A percentile compares a stretch with the other conserved stretches of the same genome.
These are phyloP conservation scores for Ptycholaimellus sp. DNA, from an alignment of 2,888 invertebrate species.

Conservation along the genomic window DNA sequence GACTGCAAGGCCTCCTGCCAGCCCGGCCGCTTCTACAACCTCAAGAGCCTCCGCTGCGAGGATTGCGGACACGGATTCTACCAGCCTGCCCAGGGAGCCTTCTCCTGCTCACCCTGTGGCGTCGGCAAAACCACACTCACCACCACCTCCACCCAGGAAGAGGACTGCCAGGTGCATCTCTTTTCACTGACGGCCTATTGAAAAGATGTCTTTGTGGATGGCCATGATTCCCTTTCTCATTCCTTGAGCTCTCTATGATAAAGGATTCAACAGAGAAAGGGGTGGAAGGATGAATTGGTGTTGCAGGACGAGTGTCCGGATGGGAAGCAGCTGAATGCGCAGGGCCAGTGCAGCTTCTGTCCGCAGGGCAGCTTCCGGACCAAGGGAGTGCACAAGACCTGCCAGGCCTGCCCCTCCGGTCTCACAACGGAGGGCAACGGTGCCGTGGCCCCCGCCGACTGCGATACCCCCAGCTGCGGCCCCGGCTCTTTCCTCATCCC, in stretches of 20 bases:
- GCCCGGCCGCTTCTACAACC: slow-evolving; percentile 21
- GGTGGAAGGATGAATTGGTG: neutral
- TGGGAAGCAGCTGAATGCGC: slow-evolving; percentile 33
- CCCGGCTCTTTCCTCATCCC: slow-evolving; percentile 66
- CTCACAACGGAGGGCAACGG: slow-evolving; percentile 66
- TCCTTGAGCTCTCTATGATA: too few species aligned
- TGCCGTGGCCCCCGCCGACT: slow-evolving; percentile 59
- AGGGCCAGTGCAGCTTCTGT: slow-evolving; percentile 74
- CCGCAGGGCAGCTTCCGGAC: slow-evolving; percentile 62
- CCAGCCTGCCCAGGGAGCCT: slow-evolving; percentile 18
- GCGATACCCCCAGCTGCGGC: slow-evolving; percentile 58
- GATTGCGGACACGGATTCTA: slow-evolving; percentile 23
- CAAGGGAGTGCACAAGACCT: slow-evolving; percentile 63
- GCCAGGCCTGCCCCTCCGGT: slow-evolving; percentile 60
- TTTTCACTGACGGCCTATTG: slow-evolving; percentile 1
- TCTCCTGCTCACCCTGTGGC: slow-evolving; percentile 22
- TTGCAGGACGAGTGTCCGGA: slow-evolving; percentile 47
- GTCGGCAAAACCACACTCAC: slow-evolving; percentile 24
- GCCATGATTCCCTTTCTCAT: too few species aligned
- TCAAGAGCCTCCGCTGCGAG: slow-evolving; percentile 12
- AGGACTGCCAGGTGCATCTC: slow-evolving; percentile 16
- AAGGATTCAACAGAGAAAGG: too few species aligned
- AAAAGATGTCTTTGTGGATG: too few species aligned
- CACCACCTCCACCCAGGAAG: slow-evolving; percentile 13
- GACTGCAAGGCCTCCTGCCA: slow-evolving; percentile 19